These are phyloP conservation scores for Metridium senile DNA, from an alignment of 92 coral and sea anemone genomes.

Conservation along the genomic window DNA sequence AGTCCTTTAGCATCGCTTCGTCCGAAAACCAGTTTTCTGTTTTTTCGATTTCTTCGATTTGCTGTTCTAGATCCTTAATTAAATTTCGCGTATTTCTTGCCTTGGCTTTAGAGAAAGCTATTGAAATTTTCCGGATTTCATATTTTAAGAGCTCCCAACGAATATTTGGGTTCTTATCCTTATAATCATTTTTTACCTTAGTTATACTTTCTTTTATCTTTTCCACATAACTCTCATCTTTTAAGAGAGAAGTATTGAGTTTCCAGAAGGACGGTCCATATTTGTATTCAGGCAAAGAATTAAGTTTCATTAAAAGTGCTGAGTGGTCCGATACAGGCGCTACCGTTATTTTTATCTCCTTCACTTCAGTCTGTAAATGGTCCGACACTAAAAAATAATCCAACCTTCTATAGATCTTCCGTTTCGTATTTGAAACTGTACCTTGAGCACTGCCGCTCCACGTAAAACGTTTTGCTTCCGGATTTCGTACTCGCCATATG, in stretches of 20 bases:
- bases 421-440: constrained; percentile 10
- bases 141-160: constrained; percentile 50
- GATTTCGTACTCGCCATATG: too few relatives aligned
- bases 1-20: not conserved
- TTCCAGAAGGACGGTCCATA: constrained; percentile 47
- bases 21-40: not conserved
- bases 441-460: too few relatives aligned
- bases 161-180: constrained; percentile 18
- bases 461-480: too few relatives aligned
- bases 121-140: constrained; percentile 36
- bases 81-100: constrained; percentile 18
- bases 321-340: constrained; percentile 34
- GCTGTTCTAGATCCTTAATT: constrained; percentile 1
- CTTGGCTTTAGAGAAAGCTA: constrained; percentile 31
- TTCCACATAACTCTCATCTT: constrained; percentile 23
- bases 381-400: constrained; percentile 46
- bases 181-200: constrained; percentile 12
- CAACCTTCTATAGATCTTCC: constrained; percentile 28
- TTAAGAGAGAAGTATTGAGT: constrained; percentile 28
- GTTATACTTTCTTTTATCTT: constrained; percentile 13
- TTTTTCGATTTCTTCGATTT: not conserved
- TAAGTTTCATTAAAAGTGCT: constrained; percentile 27
- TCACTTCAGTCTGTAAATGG: constrained; percentile 25
- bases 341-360: constrained; percentile 1
- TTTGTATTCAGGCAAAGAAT: constrained; percentile 13